These are phyloP conservation scores for Eilema depressum DNA, from an alignment of 2,888 invertebrate genomes.

Conservation along the genomic window DNA sequence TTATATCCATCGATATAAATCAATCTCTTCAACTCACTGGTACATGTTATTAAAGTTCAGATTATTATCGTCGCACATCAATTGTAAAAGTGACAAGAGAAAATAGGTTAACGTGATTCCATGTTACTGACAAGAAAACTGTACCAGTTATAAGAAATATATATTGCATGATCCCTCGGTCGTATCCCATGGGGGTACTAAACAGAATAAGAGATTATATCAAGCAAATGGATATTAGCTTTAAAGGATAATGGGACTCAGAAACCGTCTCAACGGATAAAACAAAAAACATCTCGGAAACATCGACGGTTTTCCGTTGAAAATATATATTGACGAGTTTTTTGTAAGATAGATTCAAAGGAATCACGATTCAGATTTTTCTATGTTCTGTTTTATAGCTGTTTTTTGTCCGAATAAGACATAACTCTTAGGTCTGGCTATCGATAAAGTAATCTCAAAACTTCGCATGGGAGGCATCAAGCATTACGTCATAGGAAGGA, in stretches of 20 bases:
- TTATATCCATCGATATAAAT: neutral
- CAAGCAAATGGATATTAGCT: constrained; percentile 21
- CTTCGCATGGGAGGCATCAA: constrained; percentile 13
- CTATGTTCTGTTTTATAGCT: neutral
- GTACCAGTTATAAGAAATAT: constrained; percentile 8
- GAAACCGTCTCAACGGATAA: constrained; percentile 13
- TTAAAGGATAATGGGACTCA: neutral
- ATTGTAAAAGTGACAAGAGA: neutral
- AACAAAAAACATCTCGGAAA: neutral
- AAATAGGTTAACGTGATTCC: constrained; percentile 16
- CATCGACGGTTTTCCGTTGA: neutral
- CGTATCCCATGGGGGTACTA: constrained; percentile 13
- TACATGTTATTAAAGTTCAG: neutral
- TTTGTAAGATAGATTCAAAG: neutral
- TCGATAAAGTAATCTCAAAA: constrained; percentile 18
- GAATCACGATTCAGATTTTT: constrained; percentile 4
- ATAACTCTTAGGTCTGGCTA: constrained; percentile 1
- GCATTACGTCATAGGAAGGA: constrained; percentile 12
- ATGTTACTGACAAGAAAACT: constrained; percentile 1
- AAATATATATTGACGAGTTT: neutral
- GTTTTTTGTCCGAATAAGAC: neutral
- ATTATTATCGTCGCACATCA: neutral
- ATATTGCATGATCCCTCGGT: neutral
- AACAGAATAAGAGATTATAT: constrained; percentile 25
- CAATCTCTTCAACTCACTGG: neutral